Evolutionary conservation across 2,888 invertebrate genomes (phyloP).

Genomic region (Protonemura montana): DNA sequence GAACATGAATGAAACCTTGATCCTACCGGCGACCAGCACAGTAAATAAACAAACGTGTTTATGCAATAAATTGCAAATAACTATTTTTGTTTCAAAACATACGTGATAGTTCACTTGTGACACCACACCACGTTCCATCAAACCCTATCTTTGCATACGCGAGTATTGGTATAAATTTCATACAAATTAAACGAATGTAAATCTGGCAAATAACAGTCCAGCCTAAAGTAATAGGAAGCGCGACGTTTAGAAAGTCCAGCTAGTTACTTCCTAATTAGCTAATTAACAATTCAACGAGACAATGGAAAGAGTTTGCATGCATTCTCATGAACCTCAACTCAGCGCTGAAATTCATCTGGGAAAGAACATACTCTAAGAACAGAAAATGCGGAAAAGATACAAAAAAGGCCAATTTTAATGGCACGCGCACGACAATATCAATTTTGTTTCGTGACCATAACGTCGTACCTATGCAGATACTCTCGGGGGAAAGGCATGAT

Average conservation of each 20-base stretch:
- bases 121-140: not conserved
- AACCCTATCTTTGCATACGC: not conserved
- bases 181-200: not conserved
- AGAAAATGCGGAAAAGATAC: not conserved
- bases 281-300: conserved; percentile 12
- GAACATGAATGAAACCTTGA: no score
- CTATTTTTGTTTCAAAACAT: not conserved
- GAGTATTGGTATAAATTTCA: not conserved
- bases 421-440: not conserved
- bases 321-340: conserved; percentile 4
- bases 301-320: not conserved
- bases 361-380: not conserved
- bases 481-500: not conserved
- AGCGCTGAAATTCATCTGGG: not conserved
- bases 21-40: not conserved
- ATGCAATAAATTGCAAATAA: not conserved
- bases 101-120: not conserved
- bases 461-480: not conserved
- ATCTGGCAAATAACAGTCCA: not conserved
- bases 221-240: not conserved
- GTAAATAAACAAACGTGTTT: not conserved
- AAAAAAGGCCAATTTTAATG: not conserved
- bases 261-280: conserved; percentile 7
- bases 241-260: conserved; percentile 12
- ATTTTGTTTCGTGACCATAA: not conserved